Evolutionary conservation across 2,113 vertebrate genomes (phyloP).

Genomic region (Addax nasomaculatus): DNA sequence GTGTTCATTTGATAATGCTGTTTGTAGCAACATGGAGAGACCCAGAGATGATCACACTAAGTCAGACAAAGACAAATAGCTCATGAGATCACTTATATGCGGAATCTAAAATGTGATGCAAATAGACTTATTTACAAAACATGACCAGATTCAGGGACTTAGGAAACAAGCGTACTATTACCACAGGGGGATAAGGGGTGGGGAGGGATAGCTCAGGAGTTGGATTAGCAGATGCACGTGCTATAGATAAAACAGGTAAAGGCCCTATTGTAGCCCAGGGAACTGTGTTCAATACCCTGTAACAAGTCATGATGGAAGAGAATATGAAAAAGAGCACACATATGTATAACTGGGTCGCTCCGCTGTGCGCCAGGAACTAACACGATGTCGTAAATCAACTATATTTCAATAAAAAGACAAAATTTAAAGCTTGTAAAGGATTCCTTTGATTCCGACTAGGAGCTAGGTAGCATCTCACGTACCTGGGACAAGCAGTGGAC

Average conservation of each 20-base stretch:
- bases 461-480: neutral
- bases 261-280: neutral
- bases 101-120: neutral
- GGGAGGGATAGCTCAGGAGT: neutral
- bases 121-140: neutral
- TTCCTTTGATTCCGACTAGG: neutral
- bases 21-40: neutral
- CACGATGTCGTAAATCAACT: neutral
- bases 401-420: neutral
- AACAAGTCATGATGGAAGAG: neutral
- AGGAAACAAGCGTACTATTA: neutral
- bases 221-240: neutral
- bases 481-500: neutral
- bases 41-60: neutral
- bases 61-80: neutral
- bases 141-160: neutral
- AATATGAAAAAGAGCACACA: neutral
- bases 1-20: neutral
- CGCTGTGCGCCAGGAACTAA: neutral
- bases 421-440: neutral
- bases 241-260: neutral
- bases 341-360: no score
- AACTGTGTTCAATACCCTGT: neutral
- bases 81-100: no score
- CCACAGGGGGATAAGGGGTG: neutral